Evolutionary conservation across 2,113 vertebrate genomes (phyloP).

Genomic region (Hydrolagus affinis): DNA sequence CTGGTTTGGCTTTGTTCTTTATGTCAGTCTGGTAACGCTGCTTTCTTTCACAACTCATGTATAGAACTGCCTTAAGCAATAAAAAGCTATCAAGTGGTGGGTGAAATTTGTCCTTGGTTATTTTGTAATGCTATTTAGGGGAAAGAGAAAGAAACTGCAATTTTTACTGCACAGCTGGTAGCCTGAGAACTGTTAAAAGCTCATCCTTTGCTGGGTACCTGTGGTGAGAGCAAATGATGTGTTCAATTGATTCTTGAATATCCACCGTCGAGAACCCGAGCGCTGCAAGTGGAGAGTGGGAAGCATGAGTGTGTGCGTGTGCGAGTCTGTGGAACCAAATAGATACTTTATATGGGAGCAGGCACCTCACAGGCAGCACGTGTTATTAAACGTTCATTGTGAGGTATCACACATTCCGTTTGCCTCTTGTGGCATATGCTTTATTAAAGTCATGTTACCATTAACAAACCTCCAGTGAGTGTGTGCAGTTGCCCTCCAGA

Average conservation of each 20-base stretch:
- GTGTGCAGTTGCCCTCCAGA: not conserved
- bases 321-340: not conserved
- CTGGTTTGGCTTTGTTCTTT: too few species aligned
- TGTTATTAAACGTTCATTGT: conserved; percentile 2
- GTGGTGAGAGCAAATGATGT: not conserved
- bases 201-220: not conserved
- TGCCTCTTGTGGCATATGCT: not conserved
- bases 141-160: not conserved
- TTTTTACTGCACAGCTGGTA: not conserved
- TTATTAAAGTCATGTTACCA: conserved; percentile 24
- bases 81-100: not conserved
- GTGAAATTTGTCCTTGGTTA: not conserved
- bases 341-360: not conserved
- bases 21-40: too few species aligned
- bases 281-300: not conserved
- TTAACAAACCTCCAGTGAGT: not conserved
- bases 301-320: too few species aligned
- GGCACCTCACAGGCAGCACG: not conserved
- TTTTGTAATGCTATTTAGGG: not conserved
- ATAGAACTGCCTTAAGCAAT: not conserved
- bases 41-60: not conserved
- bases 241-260: not conserved
- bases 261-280: not conserved
- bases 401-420: not conserved
- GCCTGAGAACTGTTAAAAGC: not conserved